Percentiles rank a stretch among this genome's conserved stretches.
Evolutionary conservation across 2,888 invertebrate genomes (phyloP).

Genomic region (Heliconius ismenius): DNA sequence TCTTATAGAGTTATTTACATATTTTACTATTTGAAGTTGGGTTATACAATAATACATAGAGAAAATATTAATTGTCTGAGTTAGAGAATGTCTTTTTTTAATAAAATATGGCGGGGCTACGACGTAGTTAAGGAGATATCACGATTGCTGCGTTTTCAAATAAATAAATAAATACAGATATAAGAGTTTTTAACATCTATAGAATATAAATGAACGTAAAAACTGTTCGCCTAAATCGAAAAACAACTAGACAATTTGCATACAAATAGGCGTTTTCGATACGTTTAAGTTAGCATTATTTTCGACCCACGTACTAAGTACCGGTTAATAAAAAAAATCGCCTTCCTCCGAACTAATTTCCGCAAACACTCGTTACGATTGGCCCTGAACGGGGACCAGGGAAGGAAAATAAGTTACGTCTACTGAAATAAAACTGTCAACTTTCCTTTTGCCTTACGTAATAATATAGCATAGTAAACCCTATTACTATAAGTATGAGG

Average conservation of each 20-base stretch:
- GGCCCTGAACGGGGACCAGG: conserved; percentile 57
- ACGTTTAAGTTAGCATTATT: conserved; percentile 49
- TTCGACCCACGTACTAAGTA: conserved; percentile 61
- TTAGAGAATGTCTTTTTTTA: no score
- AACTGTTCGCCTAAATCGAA: not conserved
- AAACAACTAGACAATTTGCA: conserved; percentile 43
- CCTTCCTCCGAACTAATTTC: conserved; percentile 65
- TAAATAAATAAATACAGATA: not conserved
- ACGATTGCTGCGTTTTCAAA: no score
- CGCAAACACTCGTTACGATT: conserved; percentile 62
- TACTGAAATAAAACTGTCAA: conserved; percentile 53
- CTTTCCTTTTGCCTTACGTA: conserved; percentile 38
- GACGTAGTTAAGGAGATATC: no score
- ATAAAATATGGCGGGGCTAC: no score
- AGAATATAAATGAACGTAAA: not conserved
- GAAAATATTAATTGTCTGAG: not conserved
- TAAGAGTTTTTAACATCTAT: not conserved
- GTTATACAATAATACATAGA: not conserved
- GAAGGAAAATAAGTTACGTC: conserved; percentile 71
- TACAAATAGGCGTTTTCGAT: conserved; percentile 50
- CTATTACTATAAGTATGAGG: not conserved
- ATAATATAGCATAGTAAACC: conserved; percentile 22
- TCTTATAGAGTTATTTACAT: conserved; percentile 7
- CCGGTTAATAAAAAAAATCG: conserved; percentile 60
- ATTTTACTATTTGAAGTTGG: not conserved